Conservation (phyloP, 2,113 vertebrate species). For the Nymphicus hollandicus region DNA sequence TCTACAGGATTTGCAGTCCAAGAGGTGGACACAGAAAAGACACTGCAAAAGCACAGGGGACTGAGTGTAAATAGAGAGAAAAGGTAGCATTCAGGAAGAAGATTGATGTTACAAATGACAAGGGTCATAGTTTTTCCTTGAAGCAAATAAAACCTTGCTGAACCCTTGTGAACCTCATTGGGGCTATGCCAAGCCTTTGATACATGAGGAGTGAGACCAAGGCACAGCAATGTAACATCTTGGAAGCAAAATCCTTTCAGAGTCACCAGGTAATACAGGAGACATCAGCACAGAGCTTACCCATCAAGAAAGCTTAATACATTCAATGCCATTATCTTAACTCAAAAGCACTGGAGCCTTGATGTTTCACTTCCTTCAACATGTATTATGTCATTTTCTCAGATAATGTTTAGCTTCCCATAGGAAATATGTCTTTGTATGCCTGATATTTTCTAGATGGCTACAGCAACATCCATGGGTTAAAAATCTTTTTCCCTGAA, state of each 20-base stretch:
- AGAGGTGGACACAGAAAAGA: not conserved
- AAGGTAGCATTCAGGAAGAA: not conserved
- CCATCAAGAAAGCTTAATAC: not conserved
- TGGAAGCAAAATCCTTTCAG: not conserved
- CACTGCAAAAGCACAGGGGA: not conserved
- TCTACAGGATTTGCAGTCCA: not conserved
- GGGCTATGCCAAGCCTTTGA: not conserved
- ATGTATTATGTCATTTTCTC: not conserved
- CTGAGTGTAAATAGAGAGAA: not conserved
- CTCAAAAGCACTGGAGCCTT: not conserved
- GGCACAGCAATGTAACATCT: not conserved
- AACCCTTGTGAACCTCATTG: not conserved
- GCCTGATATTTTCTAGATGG: not conserved
- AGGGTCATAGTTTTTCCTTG: slow-evolving; percentile 1
- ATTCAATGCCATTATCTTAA: not conserved
- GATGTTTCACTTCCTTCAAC: not conserved
- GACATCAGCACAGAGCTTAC: not conserved
- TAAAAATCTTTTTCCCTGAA: not conserved
- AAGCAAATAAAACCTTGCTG: not conserved
- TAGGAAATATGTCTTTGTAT: not conserved
- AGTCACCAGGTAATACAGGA: not conserved
- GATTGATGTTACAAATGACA: not conserved
- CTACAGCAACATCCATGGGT: not conserved
- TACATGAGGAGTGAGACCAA: not conserved
- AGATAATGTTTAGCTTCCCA: not conserved